phyloP scores from a whole-genome alignment of 2,113 vertebrate genomes.

The Lucifuga dentata region DNA sequence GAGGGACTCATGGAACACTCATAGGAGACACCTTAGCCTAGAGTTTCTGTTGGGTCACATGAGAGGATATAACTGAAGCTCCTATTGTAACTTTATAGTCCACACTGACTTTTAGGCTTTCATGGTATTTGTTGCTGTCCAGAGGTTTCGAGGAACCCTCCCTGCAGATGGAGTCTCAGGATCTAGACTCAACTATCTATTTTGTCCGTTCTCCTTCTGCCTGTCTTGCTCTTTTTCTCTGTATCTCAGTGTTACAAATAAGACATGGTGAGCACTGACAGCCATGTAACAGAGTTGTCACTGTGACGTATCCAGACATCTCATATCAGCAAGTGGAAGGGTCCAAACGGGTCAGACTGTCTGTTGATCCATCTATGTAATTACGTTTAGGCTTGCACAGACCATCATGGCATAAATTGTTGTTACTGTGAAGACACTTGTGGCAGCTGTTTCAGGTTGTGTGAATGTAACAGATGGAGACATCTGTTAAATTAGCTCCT shows the following conservation, averaged over 20 bases:
- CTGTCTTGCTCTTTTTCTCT: neutral
- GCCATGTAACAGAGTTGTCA: conserved; percentile 28
- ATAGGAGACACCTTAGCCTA: too few relatives aligned
- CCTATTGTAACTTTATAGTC: conserved; percentile 20
- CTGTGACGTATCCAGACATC: conserved; percentile 25
- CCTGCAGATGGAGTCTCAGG: conserved; percentile 4
- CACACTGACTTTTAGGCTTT: conserved; percentile 17
- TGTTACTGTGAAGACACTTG: conserved; percentile 20
- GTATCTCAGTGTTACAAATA: conserved; percentile 14
- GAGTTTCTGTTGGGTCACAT: conserved; percentile 1
- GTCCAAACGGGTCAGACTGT: conserved; percentile 16
- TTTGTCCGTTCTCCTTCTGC: neutral
- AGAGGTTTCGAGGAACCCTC: conserved; percentile 30
- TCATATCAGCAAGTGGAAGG: conserved; percentile 15
- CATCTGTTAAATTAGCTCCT: conserved; percentile 36
- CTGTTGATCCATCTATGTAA: conserved; percentile 22
- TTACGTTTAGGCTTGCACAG: neutral
- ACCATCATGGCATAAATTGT: conserved; percentile 30
- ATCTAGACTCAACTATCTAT: conserved; percentile 11
- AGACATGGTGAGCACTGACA: neutral
- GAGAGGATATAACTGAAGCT: conserved; percentile 21
- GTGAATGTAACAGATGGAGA: conserved; percentile 29
- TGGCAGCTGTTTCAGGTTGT: conserved; percentile 4
- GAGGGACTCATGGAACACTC: too few relatives aligned
- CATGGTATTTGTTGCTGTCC: conserved; percentile 31